Percentiles rank a stretch among this genome's conserved stretches.
Evolutionary conservation across 2,113 vertebrate genomes (phyloP).

Genomic region (Bettongia penicillata): DNA sequence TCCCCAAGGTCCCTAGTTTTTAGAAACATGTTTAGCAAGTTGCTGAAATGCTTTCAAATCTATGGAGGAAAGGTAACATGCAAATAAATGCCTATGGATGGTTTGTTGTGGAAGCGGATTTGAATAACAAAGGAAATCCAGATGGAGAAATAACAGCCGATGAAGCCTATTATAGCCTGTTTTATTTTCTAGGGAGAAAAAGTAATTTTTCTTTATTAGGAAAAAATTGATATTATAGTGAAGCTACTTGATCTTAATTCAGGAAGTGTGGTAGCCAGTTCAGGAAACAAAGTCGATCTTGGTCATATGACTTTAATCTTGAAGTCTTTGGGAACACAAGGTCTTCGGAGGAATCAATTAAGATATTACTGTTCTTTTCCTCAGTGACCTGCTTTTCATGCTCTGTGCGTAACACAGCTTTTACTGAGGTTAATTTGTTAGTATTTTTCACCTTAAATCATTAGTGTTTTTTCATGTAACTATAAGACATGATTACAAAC

Average conservation of each 20-base stretch:
- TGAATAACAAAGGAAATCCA: slow-evolving; percentile 20
- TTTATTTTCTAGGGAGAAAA: slow-evolving; percentile 45
- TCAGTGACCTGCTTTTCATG: not conserved
- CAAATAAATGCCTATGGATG: slow-evolving; percentile 1
- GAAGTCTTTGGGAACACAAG: slow-evolving; percentile 28
- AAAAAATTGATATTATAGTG: not conserved
- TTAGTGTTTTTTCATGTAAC: not conserved
- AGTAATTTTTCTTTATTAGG: slow-evolving; percentile 41
- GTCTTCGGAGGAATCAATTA: slow-evolving; percentile 12
- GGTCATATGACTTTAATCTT: slow-evolving; percentile 2
- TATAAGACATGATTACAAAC: not conserved
- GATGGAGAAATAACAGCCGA: not conserved
- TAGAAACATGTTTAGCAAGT: not conserved
- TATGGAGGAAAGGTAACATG: not conserved
- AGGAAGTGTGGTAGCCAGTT: not conserved
- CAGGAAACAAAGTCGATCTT: slow-evolving; percentile 43
- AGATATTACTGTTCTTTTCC: slow-evolving; percentile 42
- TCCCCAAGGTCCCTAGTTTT: not conserved
- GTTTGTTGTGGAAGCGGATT: not conserved
- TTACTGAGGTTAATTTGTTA: not conserved
- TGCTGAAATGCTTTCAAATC: not conserved
- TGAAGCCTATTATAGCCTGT: slow-evolving; percentile 5
- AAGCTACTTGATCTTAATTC: slow-evolving; percentile 1
- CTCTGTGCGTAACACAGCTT: not conserved
- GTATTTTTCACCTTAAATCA: not conserved